These are phyloP conservation scores for Sarcophaga peregrina DNA, from an alignment of 1,140 invertebrate genomes.

Conservation along the genomic window DNA sequence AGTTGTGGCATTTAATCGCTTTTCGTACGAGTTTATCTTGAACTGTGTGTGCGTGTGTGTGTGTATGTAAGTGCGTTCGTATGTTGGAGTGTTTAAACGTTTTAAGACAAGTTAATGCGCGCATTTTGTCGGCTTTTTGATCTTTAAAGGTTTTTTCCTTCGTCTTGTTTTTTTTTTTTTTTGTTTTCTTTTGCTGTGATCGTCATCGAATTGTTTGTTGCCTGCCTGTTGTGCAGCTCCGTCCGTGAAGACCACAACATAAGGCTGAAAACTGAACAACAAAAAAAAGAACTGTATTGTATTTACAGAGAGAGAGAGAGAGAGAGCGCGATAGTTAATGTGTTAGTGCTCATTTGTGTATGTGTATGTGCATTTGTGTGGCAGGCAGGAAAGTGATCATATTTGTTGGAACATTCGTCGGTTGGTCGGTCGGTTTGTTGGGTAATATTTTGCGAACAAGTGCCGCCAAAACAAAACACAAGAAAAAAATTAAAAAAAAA, in stretches of 20 bases:
- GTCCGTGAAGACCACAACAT: neutral
- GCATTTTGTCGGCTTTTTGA: slow-evolving; percentile 35
- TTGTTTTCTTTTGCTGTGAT: no score
- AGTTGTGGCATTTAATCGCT: slow-evolving; percentile 1
- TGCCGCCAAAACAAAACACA: neutral
- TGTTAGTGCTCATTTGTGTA: no score
- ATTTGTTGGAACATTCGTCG: slow-evolving; percentile 6
- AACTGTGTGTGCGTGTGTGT: slow-evolving; percentile 7
- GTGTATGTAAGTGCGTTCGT: neutral
- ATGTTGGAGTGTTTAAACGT: slow-evolving; percentile 29
- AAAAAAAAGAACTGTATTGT: neutral
- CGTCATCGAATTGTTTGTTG: no score
- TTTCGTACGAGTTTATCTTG: neutral
- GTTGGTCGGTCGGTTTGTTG: neutral
- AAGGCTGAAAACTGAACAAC: neutral
- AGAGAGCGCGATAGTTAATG: neutral
- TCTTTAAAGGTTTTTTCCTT: slow-evolving; percentile 8
- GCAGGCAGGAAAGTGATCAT: neutral
- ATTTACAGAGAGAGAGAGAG: neutral
- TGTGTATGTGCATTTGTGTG: neutral
- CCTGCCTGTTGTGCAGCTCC: neutral
- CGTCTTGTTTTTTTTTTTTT: no score
- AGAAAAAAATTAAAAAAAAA: neutral
- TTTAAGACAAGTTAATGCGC: slow-evolving; percentile 36
- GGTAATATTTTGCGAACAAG: slow-evolving; percentile 14